Conservation (phyloP, 2,797 vertebrate species). For the Anabas testudineus region DNA sequence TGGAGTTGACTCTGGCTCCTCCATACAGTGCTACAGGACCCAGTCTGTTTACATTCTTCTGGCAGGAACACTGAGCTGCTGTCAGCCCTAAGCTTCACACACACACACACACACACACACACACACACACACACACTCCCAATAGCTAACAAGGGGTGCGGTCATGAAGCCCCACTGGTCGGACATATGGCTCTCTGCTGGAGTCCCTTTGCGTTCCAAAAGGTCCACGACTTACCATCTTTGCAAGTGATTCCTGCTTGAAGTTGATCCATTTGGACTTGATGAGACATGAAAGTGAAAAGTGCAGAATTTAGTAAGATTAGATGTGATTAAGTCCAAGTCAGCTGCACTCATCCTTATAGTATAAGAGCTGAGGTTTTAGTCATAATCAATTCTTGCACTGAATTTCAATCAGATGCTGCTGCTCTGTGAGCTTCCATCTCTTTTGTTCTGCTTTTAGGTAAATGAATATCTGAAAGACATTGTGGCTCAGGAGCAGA, state of each 20-base stretch:
- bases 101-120: constrained; percentile 23
- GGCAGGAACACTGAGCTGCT: constrained; percentile 38
- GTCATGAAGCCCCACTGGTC: constrained; percentile 42
- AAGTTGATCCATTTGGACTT: not conserved
- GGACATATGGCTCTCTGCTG: constrained; percentile 64
- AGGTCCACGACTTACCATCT: constrained; percentile 19
- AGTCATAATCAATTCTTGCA: not conserved
- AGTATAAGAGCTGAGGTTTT: too few relatives aligned
- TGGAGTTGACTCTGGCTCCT: constrained; percentile 41
- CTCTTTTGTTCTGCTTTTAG: constrained; percentile 73
- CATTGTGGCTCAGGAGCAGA: constrained; percentile 91
- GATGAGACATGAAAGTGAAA: not conserved
- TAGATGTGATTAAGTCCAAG: constrained; percentile 2
- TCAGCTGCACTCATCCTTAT: too few relatives aligned
- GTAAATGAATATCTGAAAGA: constrained; percentile 96
- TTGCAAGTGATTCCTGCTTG: constrained; percentile 23
- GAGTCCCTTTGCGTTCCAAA: constrained; percentile 17
- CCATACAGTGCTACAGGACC: constrained; percentile 39
- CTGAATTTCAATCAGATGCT: constrained; percentile 5
- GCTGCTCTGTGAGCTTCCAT: constrained; percentile 6
- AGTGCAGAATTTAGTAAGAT: constrained; percentile 2
- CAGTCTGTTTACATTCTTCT: constrained; percentile 77
- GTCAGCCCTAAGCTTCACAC: constrained; percentile 45
- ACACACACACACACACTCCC: constrained; percentile 24
- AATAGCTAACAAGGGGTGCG: constrained; percentile 48